Evolutionary conservation across 37 sponge, comb jelly and placozoan species (phyloP), one percentile per base, ranked within the genome.

Genomic region (Theonella swinhoei): DNA sequence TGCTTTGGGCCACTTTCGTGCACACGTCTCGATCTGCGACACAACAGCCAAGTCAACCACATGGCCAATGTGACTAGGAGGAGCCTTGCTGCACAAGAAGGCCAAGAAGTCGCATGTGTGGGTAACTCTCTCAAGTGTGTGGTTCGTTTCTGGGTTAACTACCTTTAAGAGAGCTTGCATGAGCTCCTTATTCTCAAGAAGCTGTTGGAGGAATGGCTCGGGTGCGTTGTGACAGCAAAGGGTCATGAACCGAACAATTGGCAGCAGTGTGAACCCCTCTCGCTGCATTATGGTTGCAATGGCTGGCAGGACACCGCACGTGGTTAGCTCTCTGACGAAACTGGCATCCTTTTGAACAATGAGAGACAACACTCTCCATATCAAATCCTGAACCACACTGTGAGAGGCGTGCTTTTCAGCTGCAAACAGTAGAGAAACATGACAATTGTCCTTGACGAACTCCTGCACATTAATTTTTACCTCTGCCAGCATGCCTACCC

Each of bases 301-400:
- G 24, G 34, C 60, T 8, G 30, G 34, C 9, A 88, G 36, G 24
- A 88, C 36, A 19, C 42, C 78, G 33, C 62, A 36, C 0, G 39
- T 41, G 5, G 70, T 8, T 0, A 88, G 68, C 28, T 26, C 40
- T n/a, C 41, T 26, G 1, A 42, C 38, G 35, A 88, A 82, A 1
- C 41, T 24, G 4, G 59, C 25, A 20, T 76, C 62, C 22, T 30
- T 32, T 30, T 60, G 38, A 63, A 82, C 81, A 11, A 85, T 36
- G 7, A 76, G 67, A 0, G 36, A 24, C 20, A 90, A 42, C 17
- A 90, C 36, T 34, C 39, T 24, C 91, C 91, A 91, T 58, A 86
- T 80, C 1, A 77, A 40, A 0, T 39, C 33, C 68, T 91, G 91
- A 1, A 86, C 22, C 38, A 43, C 36, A 9, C 31, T 20, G 65